Base-by-base conservation (phyloP, 2,797 vertebrate species). In the Poeciliopsis presidionis region DNA sequence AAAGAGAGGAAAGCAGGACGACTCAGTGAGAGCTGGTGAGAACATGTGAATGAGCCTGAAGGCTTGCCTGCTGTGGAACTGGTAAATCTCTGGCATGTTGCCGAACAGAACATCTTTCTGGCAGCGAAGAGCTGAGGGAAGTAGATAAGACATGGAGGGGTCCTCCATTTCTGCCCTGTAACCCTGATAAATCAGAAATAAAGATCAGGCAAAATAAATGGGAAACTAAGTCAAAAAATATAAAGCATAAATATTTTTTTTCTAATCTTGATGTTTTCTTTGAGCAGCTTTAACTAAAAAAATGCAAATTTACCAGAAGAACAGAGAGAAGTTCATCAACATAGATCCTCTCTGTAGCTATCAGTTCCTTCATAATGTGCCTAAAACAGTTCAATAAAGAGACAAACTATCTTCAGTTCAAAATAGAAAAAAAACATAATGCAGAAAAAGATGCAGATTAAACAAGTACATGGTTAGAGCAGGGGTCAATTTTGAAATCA, bases 151-250 rank as follows among this genome's bases (percentile, higher is more conserved):
- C 93, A 97, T 96, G 69, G 94, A 93, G 0, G 98, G 98, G 87
- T 99, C 98, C 77, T 99, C 98, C 97, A 99, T 99, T 89, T 99
- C 97, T 14, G 96, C 96, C 91, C 96, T 95, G 92, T 99, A 99
- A 81, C 98, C 98, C 98, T 99, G 89, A 81, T 47, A 18, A 72
- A 16, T 36, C 72, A 53, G 71, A 43, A 78, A 81, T 69, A 4
- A 47, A 51, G 73, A 82, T 2, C 36, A 81, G 28, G 22, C 12
- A 5, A 80, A 1, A 39, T 14, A 11, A 71, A 43, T n/a, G 5
- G 11, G 18, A 43, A 75, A 51, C 72, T 39, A 63, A 71, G 51
- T 39, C 20, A 63, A 33, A 18, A 74, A 73, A 16, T 55, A 16
- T 4, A n/a, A 74, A 72, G 46, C 22, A 25, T n/a, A 72, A 47